Evolutionary conservation across 2,797 vertebrate species (phyloP).

Genomic region (Silurus lanzhouensis): DNA sequence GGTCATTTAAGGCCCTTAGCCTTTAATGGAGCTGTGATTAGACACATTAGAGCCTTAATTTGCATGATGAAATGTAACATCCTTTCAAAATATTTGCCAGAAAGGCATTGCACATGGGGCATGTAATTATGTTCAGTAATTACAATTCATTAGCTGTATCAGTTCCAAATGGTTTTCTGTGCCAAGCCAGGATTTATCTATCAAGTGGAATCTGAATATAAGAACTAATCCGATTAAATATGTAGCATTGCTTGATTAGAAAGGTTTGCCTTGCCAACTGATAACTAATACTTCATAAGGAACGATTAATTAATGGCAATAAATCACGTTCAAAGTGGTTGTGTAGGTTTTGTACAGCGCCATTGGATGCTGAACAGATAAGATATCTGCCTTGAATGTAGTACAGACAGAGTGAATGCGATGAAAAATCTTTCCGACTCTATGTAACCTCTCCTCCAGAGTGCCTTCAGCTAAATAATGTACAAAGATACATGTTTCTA

Average conservation of each 20-base stretch:
- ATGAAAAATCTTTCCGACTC: background rate
- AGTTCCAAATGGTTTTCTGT: conserved; percentile 6
- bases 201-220: background rate
- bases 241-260: background rate
- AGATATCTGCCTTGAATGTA: background rate
- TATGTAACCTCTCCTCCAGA: background rate
- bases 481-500: background rate
- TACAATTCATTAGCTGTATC: conserved; percentile 25
- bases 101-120: conserved; percentile 6
- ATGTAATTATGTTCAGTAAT: conserved; percentile 34
- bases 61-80: conserved; percentile 20
- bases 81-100: conserved; percentile 29
- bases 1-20: background rate
- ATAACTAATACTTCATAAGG: no score
- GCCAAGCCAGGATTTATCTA: conserved; percentile 11
- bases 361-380: background rate
- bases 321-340: background rate
- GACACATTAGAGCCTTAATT: conserved; percentile 21
- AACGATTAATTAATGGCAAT: background rate
- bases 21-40: conserved; percentile 29
- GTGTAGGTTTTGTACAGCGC: background rate
- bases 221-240: background rate
- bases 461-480: background rate
- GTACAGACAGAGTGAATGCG: background rate
- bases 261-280: background rate